These are phyloP conservation scores for Loripinus fragilis DNA, from an alignment of 2,888 invertebrate genomes.

Conservation along the genomic window DNA sequence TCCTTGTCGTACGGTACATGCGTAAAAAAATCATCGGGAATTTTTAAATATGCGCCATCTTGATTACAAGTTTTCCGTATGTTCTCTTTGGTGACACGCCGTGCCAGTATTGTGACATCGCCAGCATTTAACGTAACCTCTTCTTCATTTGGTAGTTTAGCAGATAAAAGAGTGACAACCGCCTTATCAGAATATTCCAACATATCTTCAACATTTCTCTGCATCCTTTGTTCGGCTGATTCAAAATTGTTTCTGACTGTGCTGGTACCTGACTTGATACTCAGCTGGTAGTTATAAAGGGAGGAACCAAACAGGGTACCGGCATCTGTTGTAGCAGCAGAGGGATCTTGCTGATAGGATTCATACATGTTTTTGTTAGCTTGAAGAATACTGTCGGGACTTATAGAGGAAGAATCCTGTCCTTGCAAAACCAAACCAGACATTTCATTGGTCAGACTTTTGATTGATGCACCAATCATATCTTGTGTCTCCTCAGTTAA, in stretches of 20 bases:
- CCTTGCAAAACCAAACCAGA: constrained; percentile 56
- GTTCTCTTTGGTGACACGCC: constrained; percentile 10
- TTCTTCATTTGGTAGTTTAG: constrained; percentile 62
- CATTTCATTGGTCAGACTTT: constrained; percentile 53
- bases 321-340: constrained; percentile 38
- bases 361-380: constrained; percentile 58
- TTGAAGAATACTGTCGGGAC: constrained; percentile 57
- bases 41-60: constrained; percentile 15
- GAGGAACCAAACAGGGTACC: constrained; percentile 42
- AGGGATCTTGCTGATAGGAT: constrained; percentile 35
- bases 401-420: constrained; percentile 56
- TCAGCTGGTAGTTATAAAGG: constrained; percentile 38
- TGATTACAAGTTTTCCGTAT: background rate
- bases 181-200: constrained; percentile 56
- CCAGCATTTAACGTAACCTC: constrained; percentile 28
- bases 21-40: constrained; percentile 25
- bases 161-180: constrained; percentile 57
- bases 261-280: constrained; percentile 35
- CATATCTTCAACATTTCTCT: constrained; percentile 53
- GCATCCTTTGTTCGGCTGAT: constrained; percentile 45
- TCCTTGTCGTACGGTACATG: constrained; percentile 33
- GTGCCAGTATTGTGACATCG: background rate
- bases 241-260: constrained; percentile 24
- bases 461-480: constrained; percentile 35
- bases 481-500: constrained; percentile 54